These are phyloP conservation scores for Pilophorus perplexus DNA, from an alignment of 2,888 invertebrate genomes.

Conservation along the genomic window DNA sequence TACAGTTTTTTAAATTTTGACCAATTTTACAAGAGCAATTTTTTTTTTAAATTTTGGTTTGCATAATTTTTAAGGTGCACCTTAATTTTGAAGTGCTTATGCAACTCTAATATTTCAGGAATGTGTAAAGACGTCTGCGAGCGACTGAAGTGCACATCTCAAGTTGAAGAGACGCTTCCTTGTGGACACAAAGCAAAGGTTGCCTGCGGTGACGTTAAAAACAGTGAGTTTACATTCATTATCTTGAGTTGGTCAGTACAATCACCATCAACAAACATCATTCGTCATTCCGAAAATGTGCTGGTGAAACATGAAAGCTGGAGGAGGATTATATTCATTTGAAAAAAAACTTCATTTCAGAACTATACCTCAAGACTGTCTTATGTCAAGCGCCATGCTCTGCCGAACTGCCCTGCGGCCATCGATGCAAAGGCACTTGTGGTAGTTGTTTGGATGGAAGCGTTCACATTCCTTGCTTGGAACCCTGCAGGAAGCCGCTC, in stretches of 20 bases:
- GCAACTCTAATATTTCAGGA: background rate
- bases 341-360: too few relatives aligned
- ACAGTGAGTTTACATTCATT: conserved; percentile 8
- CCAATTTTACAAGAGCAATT: background rate
- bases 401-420: conserved; percentile 55
- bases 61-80: background rate
- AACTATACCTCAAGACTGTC: background rate
- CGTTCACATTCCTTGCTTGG: conserved; percentile 60
- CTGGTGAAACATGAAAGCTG: too few relatives aligned
- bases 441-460: conserved; percentile 60
- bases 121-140: conserved; percentile 2
- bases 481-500: conserved; percentile 58
- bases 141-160: background rate
- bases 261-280: too few relatives aligned
- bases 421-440: conserved; percentile 59
- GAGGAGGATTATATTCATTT: too few relatives aligned
- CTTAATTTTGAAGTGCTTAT: background rate
- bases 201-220: background rate
- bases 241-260: too few relatives aligned
- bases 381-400: conserved; percentile 53
- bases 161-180: background rate
- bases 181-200: conserved; percentile 13
- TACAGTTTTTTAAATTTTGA: too few relatives aligned
- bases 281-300: too few relatives aligned
- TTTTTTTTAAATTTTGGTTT: background rate